Evolutionary conservation across 2,888 invertebrate genomes (phyloP).

Genomic region (Trichogramma evanescens): DNA sequence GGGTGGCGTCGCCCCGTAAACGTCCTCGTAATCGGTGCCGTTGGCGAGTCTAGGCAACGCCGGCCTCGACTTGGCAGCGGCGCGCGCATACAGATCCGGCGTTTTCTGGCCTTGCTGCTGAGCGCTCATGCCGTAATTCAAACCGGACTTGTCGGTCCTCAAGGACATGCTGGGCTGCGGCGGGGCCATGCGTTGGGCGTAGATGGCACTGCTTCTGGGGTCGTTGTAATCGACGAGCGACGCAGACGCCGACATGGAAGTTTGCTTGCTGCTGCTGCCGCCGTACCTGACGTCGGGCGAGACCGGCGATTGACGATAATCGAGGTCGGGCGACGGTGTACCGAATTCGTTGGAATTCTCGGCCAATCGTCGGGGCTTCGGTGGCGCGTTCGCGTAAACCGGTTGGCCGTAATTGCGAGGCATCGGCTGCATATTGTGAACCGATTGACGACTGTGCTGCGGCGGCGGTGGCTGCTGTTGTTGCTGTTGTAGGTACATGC

Average conservation of each 20-base stretch:
- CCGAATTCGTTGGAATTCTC: conserved; percentile 61
- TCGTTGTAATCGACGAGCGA: conserved; percentile 14
- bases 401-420: conserved; percentile 57
- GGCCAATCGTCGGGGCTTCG: conserved; percentile 75
- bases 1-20: conserved; percentile 50
- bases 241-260: conserved; percentile 26
- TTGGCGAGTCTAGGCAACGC: conserved; percentile 39
- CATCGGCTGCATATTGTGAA: conserved; percentile 37
- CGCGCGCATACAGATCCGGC: conserved; percentile 70
- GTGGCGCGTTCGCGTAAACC: conserved; percentile 83
- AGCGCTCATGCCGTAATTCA: conserved; percentile 40
- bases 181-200: conserved; percentile 47
- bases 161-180: conserved; percentile 39
- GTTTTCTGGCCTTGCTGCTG: conserved; percentile 58
- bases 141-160: conserved; percentile 40
- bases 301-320: conserved; percentile 35
- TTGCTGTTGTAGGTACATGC: conserved; percentile 22
- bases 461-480: conserved; percentile 13
- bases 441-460: conserved; percentile 1
- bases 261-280: conserved; percentile 27
- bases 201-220: conserved; percentile 27
- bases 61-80: conserved; percentile 40
- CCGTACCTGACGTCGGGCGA: conserved; percentile 31
- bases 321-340: conserved; percentile 55
- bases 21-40: conserved; percentile 68